Evolutionary conservation across 92 coral and sea anemone species (phyloP).

Genomic region (Nematostella vectensis): DNA sequence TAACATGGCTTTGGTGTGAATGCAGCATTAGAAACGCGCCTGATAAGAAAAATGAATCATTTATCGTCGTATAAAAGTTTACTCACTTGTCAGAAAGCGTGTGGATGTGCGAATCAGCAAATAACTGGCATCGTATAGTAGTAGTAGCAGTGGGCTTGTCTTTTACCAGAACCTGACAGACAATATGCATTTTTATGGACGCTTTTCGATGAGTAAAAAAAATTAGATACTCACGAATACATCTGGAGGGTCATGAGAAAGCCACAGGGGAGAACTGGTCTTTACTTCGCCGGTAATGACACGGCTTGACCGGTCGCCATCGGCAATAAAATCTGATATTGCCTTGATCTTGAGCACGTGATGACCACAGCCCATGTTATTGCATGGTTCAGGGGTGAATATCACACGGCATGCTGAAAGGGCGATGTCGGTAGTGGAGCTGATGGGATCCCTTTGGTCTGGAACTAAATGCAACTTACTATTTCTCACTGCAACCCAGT

Average conservation of each 20-base stretch:
- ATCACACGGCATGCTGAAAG: constrained; percentile 71
- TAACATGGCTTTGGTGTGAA: too few species aligned
- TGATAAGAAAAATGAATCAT: not conserved
- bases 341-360: constrained; percentile 47
- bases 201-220: too few species aligned
- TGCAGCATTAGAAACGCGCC: too few species aligned
- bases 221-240: constrained; percentile 55
- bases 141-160: constrained; percentile 50
- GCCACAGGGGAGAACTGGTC: constrained; percentile 54
- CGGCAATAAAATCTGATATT: constrained; percentile 55
- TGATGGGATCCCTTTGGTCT: constrained; percentile 10
- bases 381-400: constrained; percentile 52
- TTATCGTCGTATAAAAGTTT: not conserved
- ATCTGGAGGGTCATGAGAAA: constrained; percentile 58
- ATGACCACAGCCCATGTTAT: constrained; percentile 51
- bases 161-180: constrained; percentile 46
- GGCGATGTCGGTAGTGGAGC: constrained; percentile 50
- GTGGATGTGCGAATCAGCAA: constrained; percentile 58
- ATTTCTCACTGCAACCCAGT: too few species aligned
- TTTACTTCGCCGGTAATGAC: constrained; percentile 60
- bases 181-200: too few species aligned
- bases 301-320: constrained; percentile 59
- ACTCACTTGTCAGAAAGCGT: constrained; percentile 76
- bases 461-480: not conserved
- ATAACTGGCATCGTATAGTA: constrained; percentile 53